Evolutionary conservation across 2,888 invertebrate genomes (phyloP).

Genomic region (Charanyca ferruginea): DNA sequence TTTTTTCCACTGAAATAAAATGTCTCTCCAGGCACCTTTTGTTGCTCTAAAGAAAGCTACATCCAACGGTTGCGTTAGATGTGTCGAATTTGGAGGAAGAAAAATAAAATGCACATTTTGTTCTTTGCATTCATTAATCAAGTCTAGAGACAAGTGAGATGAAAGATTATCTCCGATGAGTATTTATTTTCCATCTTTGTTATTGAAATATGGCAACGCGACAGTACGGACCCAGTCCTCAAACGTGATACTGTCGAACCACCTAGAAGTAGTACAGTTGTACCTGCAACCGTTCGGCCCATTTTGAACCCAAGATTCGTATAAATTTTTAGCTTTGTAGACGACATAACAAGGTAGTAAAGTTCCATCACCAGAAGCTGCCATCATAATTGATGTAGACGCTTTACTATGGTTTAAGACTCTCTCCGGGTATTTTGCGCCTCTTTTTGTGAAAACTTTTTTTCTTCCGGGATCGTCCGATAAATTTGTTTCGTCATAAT

Average conservation of each 20-base stretch:
- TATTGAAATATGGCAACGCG: constrained; percentile 56
- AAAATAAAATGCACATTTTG: constrained; percentile 43
- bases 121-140: constrained; percentile 69
- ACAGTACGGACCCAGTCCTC: constrained; percentile 70
- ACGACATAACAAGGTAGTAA: constrained; percentile 76
- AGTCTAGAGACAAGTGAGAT: constrained; percentile 52
- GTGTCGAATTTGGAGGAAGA: constrained; percentile 71
- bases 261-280: constrained; percentile 71
- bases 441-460: constrained; percentile 39
- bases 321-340: constrained; percentile 76
- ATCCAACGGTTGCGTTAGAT: constrained; percentile 73
- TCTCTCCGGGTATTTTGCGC: constrained; percentile 53
- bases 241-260: constrained; percentile 72
- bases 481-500: constrained; percentile 52
- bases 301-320: constrained; percentile 72
- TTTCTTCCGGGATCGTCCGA: constrained; percentile 52
- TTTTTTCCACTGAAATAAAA: constrained; percentile 57
- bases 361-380: constrained; percentile 72
- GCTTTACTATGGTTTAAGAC: constrained; percentile 66
- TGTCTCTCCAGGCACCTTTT: constrained; percentile 65
- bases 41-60: constrained; percentile 71
- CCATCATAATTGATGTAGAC: constrained; percentile 73
- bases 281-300: constrained; percentile 74
- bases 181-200: constrained; percentile 65
- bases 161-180: constrained; percentile 78